Evolutionary conservation across 2,888 invertebrate genomes (phyloP).

Genomic region (Fragum fragum): DNA sequence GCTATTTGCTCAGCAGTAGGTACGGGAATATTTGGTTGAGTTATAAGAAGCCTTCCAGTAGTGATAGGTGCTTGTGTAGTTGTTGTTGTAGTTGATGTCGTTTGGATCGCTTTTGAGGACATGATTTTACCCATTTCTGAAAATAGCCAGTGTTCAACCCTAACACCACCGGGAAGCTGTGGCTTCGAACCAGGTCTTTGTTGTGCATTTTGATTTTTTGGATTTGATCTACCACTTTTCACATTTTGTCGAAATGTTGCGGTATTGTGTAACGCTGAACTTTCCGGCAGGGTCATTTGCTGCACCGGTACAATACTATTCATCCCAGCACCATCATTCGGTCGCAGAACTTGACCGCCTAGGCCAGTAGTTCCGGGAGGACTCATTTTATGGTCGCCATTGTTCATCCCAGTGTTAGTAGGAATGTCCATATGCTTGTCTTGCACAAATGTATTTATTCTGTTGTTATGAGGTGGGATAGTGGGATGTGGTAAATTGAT

Average conservation of each 20-base stretch:
- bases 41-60: not conserved
- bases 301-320: not conserved
- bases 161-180: not conserved
- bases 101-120: not conserved
- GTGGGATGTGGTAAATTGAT: too few relatives aligned
- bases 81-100: not conserved
- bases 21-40: not conserved
- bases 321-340: not conserved
- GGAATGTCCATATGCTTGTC: too few relatives aligned
- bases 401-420: too few relatives aligned
- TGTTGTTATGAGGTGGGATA: too few relatives aligned
- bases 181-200: not conserved
- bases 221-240: not conserved
- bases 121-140: not conserved
- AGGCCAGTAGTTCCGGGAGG: not conserved
- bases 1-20: not conserved
- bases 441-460: too few relatives aligned
- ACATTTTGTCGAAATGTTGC: not conserved
- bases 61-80: not conserved
- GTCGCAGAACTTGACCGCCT: too few relatives aligned
- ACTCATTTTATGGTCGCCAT: not conserved
- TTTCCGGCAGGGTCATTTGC: not conserved
- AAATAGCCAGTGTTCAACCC: constrained; percentile 11
- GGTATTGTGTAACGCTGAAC: not conserved
- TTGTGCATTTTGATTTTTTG: not conserved